These are phyloP conservation scores for Apogon talboti DNA, from an alignment of 2,797 vertebrate genomes.

Conservation along the genomic window DNA sequence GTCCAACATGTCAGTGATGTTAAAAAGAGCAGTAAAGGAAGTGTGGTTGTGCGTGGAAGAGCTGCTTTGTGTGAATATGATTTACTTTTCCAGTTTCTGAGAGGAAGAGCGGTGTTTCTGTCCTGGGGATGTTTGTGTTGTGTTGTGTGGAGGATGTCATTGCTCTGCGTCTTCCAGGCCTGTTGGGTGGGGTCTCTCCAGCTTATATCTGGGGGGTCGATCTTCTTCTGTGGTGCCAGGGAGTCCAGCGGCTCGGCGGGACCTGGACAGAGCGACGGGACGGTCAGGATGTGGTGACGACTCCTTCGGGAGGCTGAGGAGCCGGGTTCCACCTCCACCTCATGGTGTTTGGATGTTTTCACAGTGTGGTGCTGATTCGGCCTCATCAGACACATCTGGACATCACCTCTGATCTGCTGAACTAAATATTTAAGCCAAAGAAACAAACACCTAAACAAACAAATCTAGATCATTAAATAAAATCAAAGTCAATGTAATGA, in stretches of 20 bases:
- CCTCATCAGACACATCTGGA: slow-evolving; percentile 62
- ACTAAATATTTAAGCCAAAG: too few relatives aligned
- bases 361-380: slow-evolving; percentile 37
- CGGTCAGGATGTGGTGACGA: slow-evolving; percentile 86
- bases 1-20: too few relatives aligned
- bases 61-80: not conserved
- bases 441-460: too few relatives aligned
- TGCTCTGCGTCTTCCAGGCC: slow-evolving; percentile 49
- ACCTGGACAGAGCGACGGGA: slow-evolving; percentile 65
- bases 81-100: not conserved
- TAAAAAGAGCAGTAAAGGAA: too few relatives aligned
- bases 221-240: slow-evolving; percentile 91
- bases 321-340: not conserved
- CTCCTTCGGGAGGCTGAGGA: slow-evolving; percentile 68
- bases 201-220: slow-evolving; percentile 84
- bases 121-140: slow-evolving; percentile 69
- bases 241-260: slow-evolving; percentile 81
- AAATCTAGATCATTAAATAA: too few relatives aligned
- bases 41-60: not conserved
- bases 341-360: slow-evolving; percentile 75
- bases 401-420: slow-evolving; percentile 36
- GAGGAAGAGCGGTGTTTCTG: slow-evolving; percentile 45
- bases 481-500: too few relatives aligned
- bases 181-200: slow-evolving; percentile 84
- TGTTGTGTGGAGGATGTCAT: slow-evolving; percentile 59